Evolutionary conservation across 2,113 vertebrate genomes (phyloP).

Genomic region (Nibea albiflora): DNA sequence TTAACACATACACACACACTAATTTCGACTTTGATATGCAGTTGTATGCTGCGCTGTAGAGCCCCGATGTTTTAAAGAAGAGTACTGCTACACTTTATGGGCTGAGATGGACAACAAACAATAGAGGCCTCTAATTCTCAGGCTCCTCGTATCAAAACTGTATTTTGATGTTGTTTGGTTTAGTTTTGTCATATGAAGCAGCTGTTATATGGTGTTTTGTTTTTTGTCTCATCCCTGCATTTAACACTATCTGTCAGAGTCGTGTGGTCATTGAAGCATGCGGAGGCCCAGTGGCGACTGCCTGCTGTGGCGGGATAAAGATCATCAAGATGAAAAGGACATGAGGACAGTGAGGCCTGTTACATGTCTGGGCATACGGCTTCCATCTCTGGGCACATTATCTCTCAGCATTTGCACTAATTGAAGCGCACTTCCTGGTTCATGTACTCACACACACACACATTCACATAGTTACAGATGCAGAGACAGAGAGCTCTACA

Average conservation of each 20-base stretch:
- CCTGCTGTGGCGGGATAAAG: slow-evolving; percentile 28
- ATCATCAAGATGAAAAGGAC: slow-evolving; percentile 49
- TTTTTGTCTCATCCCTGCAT: background rate
- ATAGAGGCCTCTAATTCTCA: background rate
- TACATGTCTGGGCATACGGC: slow-evolving; percentile 16
- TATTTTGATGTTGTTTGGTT: background rate
- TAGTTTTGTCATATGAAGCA: background rate
- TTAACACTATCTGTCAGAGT: slow-evolving; percentile 11
- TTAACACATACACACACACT: no score
- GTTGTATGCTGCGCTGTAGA: no score
- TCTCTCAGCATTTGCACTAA: slow-evolving; percentile 28
- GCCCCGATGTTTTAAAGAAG: no score
- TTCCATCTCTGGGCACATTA: slow-evolving; percentile 33
- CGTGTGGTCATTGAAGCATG: slow-evolving; percentile 35
- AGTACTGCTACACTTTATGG: no score
- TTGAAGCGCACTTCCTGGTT: slow-evolving; percentile 45
- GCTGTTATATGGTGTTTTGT: background rate
- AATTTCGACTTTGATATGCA: no score
- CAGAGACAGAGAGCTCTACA: background rate
- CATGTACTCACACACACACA: slow-evolving; percentile 9
- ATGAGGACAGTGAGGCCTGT: slow-evolving; percentile 25
- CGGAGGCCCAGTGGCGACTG: slow-evolving; percentile 4
- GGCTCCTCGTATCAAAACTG: no score
- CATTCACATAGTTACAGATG: background rate
- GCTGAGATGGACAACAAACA: no score